Evolutionary conservation across 2,797 vertebrate species (phyloP), one percentile per base, ranked within the genome.

Genomic region (Discoglossus pictus): DNA sequence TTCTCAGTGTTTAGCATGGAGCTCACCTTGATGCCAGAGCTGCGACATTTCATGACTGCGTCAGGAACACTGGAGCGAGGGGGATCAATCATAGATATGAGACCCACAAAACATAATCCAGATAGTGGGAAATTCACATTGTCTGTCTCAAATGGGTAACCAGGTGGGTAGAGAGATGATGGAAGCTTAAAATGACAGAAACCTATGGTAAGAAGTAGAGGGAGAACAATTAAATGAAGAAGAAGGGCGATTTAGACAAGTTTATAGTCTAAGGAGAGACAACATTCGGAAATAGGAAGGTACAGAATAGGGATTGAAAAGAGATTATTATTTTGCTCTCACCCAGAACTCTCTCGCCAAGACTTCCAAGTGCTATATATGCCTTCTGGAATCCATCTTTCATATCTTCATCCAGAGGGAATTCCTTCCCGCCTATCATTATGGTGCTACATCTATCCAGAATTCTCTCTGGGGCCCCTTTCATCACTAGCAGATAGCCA

Each of bases 261-360:
- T 5, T 5, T 8, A 39, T 5, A 39, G 36, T n/a, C n/a, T n/a
- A n/a, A n/a, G n/a, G 35, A 11, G 16, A 59, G 1, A 35, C 6
- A 21, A 4, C 2, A n/a, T 24, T 13, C 13, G 17, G 2, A 31
- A 34, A 36, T 36, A 27, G 24, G 11, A 15, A 17, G 20, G 59
- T n/a, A n/a, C n/a, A n/a, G n/a, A n/a, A n/a, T n/a, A n/a, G n/a
- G n/a, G n/a, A n/a, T n/a, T n/a, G 8, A 8, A 8, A 39, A 5
- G 36, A 8, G 36, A 5, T 5, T 39, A 5, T 8, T 8, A 5
- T 8, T 55, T 23, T 7, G 42, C 48, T 74, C 87, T 87, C 66
- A 91, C 90, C 90, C 20, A 91, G 72, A 35, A 91, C 89, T 24
- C 89, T 86, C 58, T 91, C 90, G 7, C 90, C 89, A 70, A 90